Evolutionary conservation across 2,797 vertebrate genomes (phyloP).

Genomic region (Hydrophis major): DNA sequence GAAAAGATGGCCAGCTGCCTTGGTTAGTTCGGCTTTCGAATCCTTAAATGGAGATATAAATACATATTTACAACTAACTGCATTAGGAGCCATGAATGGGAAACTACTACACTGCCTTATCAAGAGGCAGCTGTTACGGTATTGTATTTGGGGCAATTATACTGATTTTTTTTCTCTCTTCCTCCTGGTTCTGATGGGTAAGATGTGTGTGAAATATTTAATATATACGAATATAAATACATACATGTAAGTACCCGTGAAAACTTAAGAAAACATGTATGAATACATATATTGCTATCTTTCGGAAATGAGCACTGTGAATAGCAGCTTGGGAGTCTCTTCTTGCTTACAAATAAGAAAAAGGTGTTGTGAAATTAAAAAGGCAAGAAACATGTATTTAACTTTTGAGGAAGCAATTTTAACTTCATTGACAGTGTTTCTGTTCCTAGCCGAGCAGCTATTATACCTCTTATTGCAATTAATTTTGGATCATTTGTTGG

Average conservation of each 20-base stretch:
- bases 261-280: too few relatives aligned
- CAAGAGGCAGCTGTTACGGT: neutral
- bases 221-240: too few relatives aligned
- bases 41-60: neutral
- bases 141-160: neutral
- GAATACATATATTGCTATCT: too few relatives aligned
- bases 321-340: neutral
- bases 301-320: neutral
- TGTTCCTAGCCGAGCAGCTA: neutral
- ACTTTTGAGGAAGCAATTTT: neutral
- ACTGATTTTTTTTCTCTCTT: neutral
- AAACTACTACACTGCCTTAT: neutral
- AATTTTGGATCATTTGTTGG: constrained; percentile 1
- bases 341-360: constrained; percentile 8
- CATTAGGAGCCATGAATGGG: neutral
- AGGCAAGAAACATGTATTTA: neutral
- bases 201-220: neutral
- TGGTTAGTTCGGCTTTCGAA: neutral
- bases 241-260: too few relatives aligned
- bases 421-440: neutral
- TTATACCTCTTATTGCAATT: constrained; percentile 23
- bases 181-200: neutral
- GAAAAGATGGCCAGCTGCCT: neutral
- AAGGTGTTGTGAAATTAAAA: constrained; percentile 21
- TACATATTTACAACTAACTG: neutral